Percentiles rank a stretch among this genome's conserved stretches.
Conservation (phyloP, 1,140 invertebrate genomes). For the Zaprionus capensis region DNA sequence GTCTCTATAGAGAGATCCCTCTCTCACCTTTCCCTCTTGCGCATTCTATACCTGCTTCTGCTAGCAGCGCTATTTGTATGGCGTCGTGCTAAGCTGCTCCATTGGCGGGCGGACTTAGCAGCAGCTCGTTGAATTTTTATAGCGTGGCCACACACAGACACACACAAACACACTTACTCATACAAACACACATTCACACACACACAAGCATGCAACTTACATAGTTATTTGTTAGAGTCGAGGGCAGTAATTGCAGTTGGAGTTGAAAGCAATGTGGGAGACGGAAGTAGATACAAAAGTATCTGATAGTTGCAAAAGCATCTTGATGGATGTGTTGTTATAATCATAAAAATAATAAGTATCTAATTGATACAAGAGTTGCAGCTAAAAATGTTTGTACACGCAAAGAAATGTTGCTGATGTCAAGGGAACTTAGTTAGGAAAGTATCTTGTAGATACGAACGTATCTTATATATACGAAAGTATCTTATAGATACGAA, state of each 20-base stretch:
- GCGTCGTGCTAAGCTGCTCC: conserved; percentile 47
- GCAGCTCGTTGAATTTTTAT: conserved; percentile 76
- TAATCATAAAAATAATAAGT: background rate
- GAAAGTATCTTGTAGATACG: background rate
- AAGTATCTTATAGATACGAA: background rate
- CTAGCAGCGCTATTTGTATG: conserved; percentile 43
- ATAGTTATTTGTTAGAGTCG: conserved; percentile 35
- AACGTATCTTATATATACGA: background rate
- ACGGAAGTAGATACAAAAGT: background rate
- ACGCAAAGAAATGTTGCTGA: too few relatives aligned
- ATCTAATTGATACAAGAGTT: background rate
- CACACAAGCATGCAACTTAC: conserved; percentile 12
- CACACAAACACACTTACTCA: conserved; percentile 1
- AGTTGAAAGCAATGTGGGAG: background rate
- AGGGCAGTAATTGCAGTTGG: conserved; percentile 3
- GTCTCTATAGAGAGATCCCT: background rate
- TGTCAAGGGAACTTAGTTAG: too few relatives aligned
- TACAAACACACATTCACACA: background rate
- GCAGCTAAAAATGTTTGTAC: background rate
- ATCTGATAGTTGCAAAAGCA: background rate
- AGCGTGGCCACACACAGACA: conserved; percentile 63
- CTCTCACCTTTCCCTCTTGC: background rate
- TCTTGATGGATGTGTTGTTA: background rate
- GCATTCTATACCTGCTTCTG: too few relatives aligned
- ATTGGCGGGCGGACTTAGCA: conserved; percentile 49